phyloP scores from a whole-genome alignment of 2,113 vertebrate species.

The Reinhardtius hippoglossoides region DNA sequence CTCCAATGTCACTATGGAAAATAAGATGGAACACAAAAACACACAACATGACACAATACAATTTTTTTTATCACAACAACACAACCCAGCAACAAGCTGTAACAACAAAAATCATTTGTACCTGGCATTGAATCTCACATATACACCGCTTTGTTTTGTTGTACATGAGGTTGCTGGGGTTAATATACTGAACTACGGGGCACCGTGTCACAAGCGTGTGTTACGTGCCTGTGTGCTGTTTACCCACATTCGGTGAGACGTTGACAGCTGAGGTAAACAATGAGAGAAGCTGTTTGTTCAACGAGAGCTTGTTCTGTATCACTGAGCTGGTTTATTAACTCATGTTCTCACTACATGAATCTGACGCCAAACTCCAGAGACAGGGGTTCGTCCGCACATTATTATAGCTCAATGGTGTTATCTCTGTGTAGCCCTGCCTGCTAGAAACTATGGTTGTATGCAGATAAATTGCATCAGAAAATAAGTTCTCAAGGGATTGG shows the following conservation, averaged over 20 bases:
- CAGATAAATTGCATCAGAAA: background rate
- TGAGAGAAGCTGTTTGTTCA: conserved; percentile 53
- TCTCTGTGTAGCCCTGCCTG: too few relatives aligned
- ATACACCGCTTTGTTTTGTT: conserved; percentile 60
- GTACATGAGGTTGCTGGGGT: background rate
- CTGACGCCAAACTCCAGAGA: too few relatives aligned
- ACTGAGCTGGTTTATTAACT: conserved; percentile 15
- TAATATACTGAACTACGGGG: conserved; percentile 20
- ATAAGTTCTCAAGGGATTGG: background rate
- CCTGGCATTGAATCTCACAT: conserved; percentile 10
- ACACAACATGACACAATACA: background rate
- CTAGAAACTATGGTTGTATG: background rate
- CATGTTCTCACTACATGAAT: background rate
- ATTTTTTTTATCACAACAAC: background rate
- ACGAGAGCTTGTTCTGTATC: conserved; percentile 1
- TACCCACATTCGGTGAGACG: conserved; percentile 43
- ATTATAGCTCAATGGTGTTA: too few relatives aligned
- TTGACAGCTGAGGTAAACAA: conserved; percentile 61
- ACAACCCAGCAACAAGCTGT: too few relatives aligned
- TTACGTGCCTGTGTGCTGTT: conserved; percentile 34
- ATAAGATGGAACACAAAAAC: background rate
- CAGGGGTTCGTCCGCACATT: too few relatives aligned
- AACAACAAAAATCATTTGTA: background rate
- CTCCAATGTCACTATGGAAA: too few relatives aligned
- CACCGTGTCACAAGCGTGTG: conserved; percentile 28